These are phyloP conservation scores for Heliothis subflexa DNA, from an alignment of 1,140 invertebrate genomes.

Conservation along the genomic window DNA sequence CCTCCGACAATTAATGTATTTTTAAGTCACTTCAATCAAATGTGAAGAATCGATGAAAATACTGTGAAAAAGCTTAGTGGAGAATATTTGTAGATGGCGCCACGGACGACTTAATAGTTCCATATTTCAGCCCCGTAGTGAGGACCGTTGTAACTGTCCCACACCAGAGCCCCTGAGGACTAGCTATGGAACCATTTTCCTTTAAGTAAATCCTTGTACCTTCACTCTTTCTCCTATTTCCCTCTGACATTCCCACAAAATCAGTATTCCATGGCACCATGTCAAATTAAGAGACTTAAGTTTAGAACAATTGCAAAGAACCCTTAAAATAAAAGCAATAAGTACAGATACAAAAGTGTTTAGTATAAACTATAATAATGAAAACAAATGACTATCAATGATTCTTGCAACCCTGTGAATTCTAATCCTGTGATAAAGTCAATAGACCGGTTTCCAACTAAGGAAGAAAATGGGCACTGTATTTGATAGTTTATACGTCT, in stretches of 20 bases:
- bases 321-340: conserved; percentile 42
- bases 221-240: not conserved
- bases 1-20: no score
- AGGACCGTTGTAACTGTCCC: not conserved
- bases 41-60: conserved; percentile 18
- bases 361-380: conserved; percentile 34
- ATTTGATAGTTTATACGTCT: conserved; percentile 19
- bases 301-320: conserved; percentile 38
- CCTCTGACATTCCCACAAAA: not conserved
- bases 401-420: conserved; percentile 79
- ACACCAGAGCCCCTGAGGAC: not conserved
- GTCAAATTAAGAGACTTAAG: conserved; percentile 29
- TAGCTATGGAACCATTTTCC: not conserved
- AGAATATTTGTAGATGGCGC: conserved; percentile 36
- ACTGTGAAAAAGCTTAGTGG: conserved; percentile 14
- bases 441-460: conserved; percentile 67
- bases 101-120: conserved; percentile 29
- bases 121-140: not conserved
- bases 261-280: conserved; percentile 47
- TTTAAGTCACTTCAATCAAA: not conserved
- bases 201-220: not conserved
- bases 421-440: conserved; percentile 76
- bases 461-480: conserved; percentile 54
- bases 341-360: conserved; percentile 47
- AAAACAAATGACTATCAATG: conserved; percentile 64